phyloP scores from a whole-genome alignment of 2,113 vertebrate genomes.

The Poeciliopsis occidentalis region DNA sequence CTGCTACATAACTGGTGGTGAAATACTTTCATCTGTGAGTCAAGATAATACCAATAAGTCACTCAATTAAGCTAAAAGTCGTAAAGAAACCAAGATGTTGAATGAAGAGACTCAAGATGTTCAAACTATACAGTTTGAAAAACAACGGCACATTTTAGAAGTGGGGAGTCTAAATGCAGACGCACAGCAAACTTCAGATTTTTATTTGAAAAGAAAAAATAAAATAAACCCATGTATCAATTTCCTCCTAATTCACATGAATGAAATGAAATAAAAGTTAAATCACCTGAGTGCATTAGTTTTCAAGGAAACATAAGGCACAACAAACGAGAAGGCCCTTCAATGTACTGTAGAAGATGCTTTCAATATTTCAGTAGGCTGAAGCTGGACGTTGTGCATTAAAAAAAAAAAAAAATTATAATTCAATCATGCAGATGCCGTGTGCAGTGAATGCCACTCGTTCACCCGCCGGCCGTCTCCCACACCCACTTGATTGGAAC shows the following conservation, averaged over 20 bases:
- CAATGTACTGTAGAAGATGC: neutral
- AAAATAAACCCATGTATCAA: too few relatives aligned
- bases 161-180: too few relatives aligned
- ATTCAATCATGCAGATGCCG: neutral
- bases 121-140: too few relatives aligned
- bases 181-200: too few relatives aligned
- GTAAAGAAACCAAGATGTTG: neutral
- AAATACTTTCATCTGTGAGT: neutral
- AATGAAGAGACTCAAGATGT: too few relatives aligned
- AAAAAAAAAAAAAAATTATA: too few relatives aligned
- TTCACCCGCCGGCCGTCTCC: neutral
- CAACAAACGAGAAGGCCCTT: neutral
- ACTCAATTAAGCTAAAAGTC: neutral
- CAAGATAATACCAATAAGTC: too few relatives aligned
- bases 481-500: neutral
- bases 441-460: neutral
- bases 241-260: too few relatives aligned
- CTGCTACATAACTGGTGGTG: neutral
- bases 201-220: too few relatives aligned
- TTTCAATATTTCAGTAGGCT: neutral
- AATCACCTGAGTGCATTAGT: neutral
- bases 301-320: neutral
- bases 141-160: too few relatives aligned
- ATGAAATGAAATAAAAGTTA: neutral
- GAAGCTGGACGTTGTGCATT: neutral